Conservation (phyloP, 2,888 invertebrate genomes). For the Eupithecia pulchellata region DNA sequence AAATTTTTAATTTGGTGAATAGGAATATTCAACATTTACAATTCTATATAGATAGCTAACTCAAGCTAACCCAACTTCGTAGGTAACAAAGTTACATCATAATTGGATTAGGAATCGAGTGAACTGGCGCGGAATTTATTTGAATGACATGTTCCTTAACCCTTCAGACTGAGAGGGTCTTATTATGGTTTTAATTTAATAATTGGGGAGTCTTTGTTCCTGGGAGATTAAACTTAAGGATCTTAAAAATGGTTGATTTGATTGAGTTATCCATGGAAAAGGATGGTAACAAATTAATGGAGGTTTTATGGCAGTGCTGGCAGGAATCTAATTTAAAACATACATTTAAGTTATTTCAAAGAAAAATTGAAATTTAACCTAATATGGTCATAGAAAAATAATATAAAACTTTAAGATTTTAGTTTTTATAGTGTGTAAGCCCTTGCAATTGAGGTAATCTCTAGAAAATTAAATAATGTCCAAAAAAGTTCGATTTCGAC, state of each 20-base stretch:
- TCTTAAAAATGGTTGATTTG: slow-evolving; percentile 10
- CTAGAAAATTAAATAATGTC: no score
- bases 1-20: no score
- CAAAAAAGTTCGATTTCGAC: no score
- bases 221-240: slow-evolving; percentile 18
- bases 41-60: neutral
- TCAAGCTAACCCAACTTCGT: slow-evolving; percentile 8
- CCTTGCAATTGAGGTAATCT: no score
- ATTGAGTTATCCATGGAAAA: neutral
- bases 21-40: no score
- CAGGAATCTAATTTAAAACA: no score
- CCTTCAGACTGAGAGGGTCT: slow-evolving; percentile 53
- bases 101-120: slow-evolving; percentile 71
- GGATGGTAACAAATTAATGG: neutral
- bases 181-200: slow-evolving; percentile 51
- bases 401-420: no score
- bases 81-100: slow-evolving; percentile 65
- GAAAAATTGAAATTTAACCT: no score
- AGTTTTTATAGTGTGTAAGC: no score
- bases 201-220: slow-evolving; percentile 27
- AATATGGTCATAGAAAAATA: no score
- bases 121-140: slow-evolving; percentile 72
- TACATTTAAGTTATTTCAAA: no score
- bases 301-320: no score
- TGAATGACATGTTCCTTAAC: slow-evolving; percentile 73